Conservation (phyloP, 2,888 invertebrate species). For the Seira ritae region DNA sequence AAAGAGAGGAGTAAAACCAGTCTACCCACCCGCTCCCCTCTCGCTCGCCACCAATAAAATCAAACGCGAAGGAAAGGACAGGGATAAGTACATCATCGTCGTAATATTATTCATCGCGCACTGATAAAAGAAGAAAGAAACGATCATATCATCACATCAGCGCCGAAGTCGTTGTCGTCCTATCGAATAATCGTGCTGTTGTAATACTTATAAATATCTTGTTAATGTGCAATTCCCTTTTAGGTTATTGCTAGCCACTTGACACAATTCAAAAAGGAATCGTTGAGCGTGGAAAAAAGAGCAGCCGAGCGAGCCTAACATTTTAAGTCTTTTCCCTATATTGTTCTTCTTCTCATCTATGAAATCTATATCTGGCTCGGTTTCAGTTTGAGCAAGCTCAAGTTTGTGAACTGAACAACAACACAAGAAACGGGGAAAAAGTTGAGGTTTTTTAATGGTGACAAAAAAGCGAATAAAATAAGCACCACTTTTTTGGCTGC, state of each 20-base stretch:
- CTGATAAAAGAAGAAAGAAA: constrained; percentile 35
- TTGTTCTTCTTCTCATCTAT: not conserved
- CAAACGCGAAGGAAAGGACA: not conserved
- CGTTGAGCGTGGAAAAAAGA: not conserved
- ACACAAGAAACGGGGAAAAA: constrained; percentile 18
- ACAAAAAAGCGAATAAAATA: constrained; percentile 34
- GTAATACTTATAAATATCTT: constrained; percentile 44
- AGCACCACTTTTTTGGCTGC: constrained; percentile 42
- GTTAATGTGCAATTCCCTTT: constrained; percentile 56
- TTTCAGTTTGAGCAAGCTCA: constrained; percentile 35
- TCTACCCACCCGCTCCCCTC: not conserved
- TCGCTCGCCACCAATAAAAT: not conserved
- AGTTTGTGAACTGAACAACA: constrained; percentile 27
- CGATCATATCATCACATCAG: constrained; percentile 41
- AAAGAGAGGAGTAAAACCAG: constrained; percentile 1
- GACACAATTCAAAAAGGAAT: constrained; percentile 55
- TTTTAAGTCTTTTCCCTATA: constrained; percentile 8
- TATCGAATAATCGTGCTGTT: constrained; percentile 28
- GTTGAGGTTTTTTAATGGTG: constrained; percentile 24
- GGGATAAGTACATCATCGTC: constrained; percentile 18
- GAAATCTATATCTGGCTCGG: constrained; percentile 41
- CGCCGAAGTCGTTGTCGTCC: constrained; percentile 23
- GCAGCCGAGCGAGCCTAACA: not conserved
- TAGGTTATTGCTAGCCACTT: constrained; percentile 43
- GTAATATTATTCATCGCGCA: constrained; percentile 31